These are phyloP conservation scores for Pantherophis alleghaniensis DNA, from an alignment of 2,797 vertebrate species.

Conservation along the genomic window DNA sequence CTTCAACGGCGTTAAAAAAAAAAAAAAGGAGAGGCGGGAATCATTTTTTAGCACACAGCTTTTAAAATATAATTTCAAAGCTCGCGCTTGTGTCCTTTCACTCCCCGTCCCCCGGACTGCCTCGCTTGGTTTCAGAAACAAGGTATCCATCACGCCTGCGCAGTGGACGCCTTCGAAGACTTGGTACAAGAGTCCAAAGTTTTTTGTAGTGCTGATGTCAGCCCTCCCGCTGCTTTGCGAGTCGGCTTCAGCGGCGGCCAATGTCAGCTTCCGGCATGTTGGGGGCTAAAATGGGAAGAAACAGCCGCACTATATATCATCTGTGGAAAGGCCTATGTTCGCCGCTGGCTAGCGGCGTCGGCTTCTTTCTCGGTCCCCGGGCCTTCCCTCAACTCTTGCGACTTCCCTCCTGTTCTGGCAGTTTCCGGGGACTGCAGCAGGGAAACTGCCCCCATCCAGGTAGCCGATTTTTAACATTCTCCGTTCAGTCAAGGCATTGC, in stretches of 20 bases:
- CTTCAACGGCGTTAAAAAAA: not conserved
- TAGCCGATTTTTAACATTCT: constrained; percentile 8
- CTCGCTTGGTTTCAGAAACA: not conserved
- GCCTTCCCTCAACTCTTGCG: not conserved
- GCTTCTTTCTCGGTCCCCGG: not conserved
- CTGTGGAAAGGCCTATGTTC: not conserved
- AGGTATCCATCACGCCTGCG: accelerated
- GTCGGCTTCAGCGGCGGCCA: not conserved
- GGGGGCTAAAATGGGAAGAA: not conserved
- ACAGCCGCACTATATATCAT: accelerated
- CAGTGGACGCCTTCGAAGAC: not conserved
- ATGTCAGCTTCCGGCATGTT: constrained; percentile 24
- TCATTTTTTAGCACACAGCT: no score
- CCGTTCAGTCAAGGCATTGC: not conserved
- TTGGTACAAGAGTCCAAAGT: constrained; percentile 3
- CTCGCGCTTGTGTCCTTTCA: not conserved
- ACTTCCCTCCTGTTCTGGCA: not conserved
- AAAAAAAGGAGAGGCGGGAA: not conserved
- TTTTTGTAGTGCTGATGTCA: not conserved
- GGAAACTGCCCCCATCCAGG: constrained; percentile 10
- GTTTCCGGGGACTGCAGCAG: not conserved
- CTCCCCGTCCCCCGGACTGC: not conserved
- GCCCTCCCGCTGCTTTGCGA: not conserved
- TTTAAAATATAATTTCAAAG: not conserved
- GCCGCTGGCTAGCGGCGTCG: accelerated